Evolutionary conservation across 2,113 vertebrate genomes (phyloP), one percentile per base, ranked within the genome.

Genomic region (Hepsetus odoe): DNA sequence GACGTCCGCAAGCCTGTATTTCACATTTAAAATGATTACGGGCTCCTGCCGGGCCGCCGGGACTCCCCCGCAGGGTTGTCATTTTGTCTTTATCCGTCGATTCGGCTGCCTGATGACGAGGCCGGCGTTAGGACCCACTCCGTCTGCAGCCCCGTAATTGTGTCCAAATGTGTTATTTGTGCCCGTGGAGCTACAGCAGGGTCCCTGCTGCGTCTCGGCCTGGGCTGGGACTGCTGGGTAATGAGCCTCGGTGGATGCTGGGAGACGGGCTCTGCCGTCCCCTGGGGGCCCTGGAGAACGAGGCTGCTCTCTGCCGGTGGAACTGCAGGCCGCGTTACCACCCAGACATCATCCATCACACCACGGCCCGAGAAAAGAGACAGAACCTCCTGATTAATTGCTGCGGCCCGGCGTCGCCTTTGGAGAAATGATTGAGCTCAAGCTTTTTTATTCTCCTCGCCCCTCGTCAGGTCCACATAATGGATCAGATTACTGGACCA

Each of bases 401-500:
- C 69, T 46, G 46, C 58, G 30, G 58, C 58, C 58, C 28, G 7
- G 28, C 30, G 32, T 61, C 30, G 26, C 58, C 58, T 32, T 28
- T 4, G 58, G 26, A 61, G 26, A 61, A 61, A 61, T 61, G 58
- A 61, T 61, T 61, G 58, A 61, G 26, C 18, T 16, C 18, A 14
- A 46, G 44, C 44, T 12, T 5, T 32, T 30, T 16, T 16, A 5
- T 12, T 7, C 58, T 18, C 30, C 16, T 18, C 12, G 13, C 58
- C 58, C 28, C 58, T 61, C 58, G 32, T 61, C 58, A 61, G 30
- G 30, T 61, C 58, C 58, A 61, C 58, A 61, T 61, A 61, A 61
- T 61, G 32, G 58, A 61, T 61, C 32, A 61, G 58, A 61, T 61
- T 32, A 61, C 56, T 59, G 56, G 4, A 11, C 7, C 24, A 58